A percentile compares a stretch with the other conserved stretches of the same genome.
Evolutionary conservation across 2,113 vertebrate species (phyloP).

Genomic region (Aphelocoma coerulescens): DNA sequence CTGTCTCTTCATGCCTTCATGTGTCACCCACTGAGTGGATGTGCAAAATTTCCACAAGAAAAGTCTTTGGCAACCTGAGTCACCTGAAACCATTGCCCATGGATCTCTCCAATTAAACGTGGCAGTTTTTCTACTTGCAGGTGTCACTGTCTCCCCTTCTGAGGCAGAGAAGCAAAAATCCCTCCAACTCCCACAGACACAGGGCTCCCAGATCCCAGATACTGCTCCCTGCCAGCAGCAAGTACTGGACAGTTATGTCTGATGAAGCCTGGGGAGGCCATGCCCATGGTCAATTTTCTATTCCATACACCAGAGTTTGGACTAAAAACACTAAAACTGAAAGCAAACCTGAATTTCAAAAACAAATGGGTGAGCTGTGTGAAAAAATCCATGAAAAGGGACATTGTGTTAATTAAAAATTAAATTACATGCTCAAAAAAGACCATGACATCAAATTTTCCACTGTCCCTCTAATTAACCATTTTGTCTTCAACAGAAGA

Average conservation of each 20-base stretch:
- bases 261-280: not conserved
- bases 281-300: not conserved
- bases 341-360: not conserved
- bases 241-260: not conserved
- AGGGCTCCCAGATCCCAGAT: not conserved
- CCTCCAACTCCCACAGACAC: not conserved
- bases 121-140: not conserved
- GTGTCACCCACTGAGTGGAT: not conserved
- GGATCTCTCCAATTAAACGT: rapidly evolving
- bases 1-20: not conserved
- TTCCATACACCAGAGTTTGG: not conserved
- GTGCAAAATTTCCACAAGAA: not conserved
- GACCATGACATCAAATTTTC: not conserved
- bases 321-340: not conserved
- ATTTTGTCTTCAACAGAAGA: not conserved
- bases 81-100: not conserved
- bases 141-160: not conserved
- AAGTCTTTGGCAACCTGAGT: not conserved
- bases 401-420: not conserved
- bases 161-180: not conserved
- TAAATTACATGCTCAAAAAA: not conserved
- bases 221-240: rapidly evolving
- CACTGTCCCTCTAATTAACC: not conserved
- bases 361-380: not conserved
- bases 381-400: not conserved